A percentile compares a stretch with the other conserved stretches of the same genome.
These are phyloP conservation scores for Chrysomela aeneicollis DNA, from an alignment of 2,888 invertebrate genomes.

Conservation along the genomic window DNA sequence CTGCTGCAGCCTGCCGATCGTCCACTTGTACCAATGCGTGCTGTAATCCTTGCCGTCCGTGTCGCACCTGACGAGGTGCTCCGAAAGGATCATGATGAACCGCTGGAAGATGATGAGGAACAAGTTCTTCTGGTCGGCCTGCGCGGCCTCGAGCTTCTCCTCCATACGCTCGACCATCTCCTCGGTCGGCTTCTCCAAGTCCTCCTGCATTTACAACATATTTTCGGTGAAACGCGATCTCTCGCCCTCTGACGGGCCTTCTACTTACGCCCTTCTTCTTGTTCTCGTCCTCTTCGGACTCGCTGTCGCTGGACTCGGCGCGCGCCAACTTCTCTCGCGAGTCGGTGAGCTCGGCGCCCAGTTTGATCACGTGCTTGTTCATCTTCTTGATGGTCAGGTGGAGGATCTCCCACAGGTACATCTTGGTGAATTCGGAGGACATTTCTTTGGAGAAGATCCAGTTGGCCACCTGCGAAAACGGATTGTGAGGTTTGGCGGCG, in stretches of 20 bases:
- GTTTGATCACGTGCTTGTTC: conserved; percentile 91
- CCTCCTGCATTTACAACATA: conserved; percentile 49
- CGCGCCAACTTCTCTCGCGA: conserved; percentile 87
- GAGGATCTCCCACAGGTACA: conserved; percentile 96
- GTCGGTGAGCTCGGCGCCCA: conserved; percentile 81
- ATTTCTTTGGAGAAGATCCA: conserved; percentile 98
- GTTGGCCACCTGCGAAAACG: conserved; percentile 72
- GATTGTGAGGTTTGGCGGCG: too few relatives aligned
- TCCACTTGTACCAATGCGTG: conserved; percentile 96
- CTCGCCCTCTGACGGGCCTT: too few relatives aligned
- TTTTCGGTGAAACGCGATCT: not conserved
- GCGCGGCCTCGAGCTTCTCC: conserved; percentile 91
- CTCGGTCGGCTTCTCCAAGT: conserved; percentile 72
- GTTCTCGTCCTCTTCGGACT: conserved; percentile 68
- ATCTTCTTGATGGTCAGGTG: conserved; percentile 96
- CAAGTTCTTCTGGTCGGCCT: conserved; percentile 95
- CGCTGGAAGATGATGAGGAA: conserved; percentile 97
- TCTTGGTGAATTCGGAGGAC: conserved; percentile 89
- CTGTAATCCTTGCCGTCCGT: conserved; percentile 92
- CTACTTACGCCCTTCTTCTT: conserved; percentile 44
- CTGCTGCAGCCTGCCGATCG: conserved; percentile 92
- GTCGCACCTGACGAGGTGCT: conserved; percentile 93
- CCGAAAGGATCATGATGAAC: conserved; percentile 97
- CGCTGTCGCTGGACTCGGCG: conserved; percentile 84
- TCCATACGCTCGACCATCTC: conserved; percentile 96